Evolutionary conservation across 2,797 vertebrate genomes (phyloP).

Genomic region (Chelidonichthys spinosus): DNA sequence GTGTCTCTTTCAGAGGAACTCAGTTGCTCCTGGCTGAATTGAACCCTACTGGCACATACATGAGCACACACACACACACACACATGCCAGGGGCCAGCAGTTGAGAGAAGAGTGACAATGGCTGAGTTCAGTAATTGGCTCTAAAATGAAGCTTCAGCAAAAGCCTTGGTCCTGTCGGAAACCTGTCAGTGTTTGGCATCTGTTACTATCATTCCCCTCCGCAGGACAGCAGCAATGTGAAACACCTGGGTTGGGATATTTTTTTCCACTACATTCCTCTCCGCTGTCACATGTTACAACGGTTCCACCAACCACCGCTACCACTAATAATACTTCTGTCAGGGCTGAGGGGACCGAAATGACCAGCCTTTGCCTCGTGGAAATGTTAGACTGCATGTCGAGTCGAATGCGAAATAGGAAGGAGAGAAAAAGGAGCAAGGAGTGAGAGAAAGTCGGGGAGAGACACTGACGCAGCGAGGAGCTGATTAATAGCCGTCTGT

Average conservation of each 20-base stretch:
- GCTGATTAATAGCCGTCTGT: constrained; percentile 65
- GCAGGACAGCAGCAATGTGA: constrained; percentile 50
- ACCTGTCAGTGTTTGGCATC: constrained; percentile 68
- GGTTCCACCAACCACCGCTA: constrained; percentile 39
- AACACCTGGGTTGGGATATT: constrained; percentile 61
- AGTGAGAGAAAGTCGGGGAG: constrained; percentile 33
- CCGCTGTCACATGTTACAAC: constrained; percentile 61
- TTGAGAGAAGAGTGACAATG: constrained; percentile 62
- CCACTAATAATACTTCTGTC: constrained; percentile 70
- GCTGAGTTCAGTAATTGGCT: constrained; percentile 76
- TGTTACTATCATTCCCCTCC: constrained; percentile 57
- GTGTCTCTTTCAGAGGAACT: background rate
- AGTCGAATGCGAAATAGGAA: constrained; percentile 15
- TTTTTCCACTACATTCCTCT: constrained; percentile 25
- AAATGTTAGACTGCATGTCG: constrained; percentile 38
- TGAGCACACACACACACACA: constrained; percentile 9
- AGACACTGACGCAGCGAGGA: constrained; percentile 49
- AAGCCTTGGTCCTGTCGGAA: constrained; percentile 62
- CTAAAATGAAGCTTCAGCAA: constrained; percentile 75
- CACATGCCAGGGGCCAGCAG: constrained; percentile 21
- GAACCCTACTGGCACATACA: constrained; percentile 12
- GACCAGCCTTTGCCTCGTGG: constrained; percentile 40
- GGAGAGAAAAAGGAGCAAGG: constrained; percentile 19
- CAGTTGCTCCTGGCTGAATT: constrained; percentile 9
- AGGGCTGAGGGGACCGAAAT: constrained; percentile 46